Evolutionary conservation across 2,888 invertebrate genomes (phyloP).

Genomic region (Trilocha varians): DNA sequence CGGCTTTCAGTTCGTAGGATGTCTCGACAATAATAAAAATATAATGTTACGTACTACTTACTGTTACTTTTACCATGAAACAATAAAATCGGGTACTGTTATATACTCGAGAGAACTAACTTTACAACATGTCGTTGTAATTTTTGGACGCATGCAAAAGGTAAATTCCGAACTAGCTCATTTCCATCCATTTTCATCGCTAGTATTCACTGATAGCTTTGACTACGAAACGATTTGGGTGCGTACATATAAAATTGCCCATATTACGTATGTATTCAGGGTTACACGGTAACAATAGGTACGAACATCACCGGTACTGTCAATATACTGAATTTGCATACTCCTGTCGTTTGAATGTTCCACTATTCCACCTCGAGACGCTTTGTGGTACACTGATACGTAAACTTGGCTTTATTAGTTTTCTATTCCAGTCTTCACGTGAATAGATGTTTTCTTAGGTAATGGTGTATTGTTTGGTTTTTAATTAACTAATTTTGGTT

Average conservation of each 20-base stretch:
- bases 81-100: too few species aligned
- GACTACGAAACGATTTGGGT: slow-evolving; percentile 1
- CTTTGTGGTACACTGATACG: slow-evolving; percentile 24
- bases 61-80: too few species aligned
- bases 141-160: too few species aligned
- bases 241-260: slow-evolving; percentile 1
- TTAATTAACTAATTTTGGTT: too few species aligned
- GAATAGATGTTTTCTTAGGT: too few species aligned
- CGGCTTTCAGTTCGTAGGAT: too few species aligned
- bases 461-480: too few species aligned
- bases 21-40: too few species aligned
- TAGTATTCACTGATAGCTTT: slow-evolving; percentile 3
- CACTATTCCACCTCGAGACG: slow-evolving; percentile 29
- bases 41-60: too few species aligned
- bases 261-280: slow-evolving; percentile 25
- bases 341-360: slow-evolving; percentile 28
- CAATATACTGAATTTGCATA: slow-evolving; percentile 65
- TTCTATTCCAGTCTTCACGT: not conserved
- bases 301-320: slow-evolving; percentile 41
- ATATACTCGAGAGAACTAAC: too few species aligned
- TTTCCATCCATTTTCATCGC: not conserved
- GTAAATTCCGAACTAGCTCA: too few species aligned
- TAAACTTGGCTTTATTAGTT: not conserved
- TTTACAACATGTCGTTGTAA: too few species aligned
- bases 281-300: slow-evolving; percentile 41